Evolutionary conservation across 2,113 vertebrate species (phyloP).

Genomic region (Orthonyx spaldingii): DNA sequence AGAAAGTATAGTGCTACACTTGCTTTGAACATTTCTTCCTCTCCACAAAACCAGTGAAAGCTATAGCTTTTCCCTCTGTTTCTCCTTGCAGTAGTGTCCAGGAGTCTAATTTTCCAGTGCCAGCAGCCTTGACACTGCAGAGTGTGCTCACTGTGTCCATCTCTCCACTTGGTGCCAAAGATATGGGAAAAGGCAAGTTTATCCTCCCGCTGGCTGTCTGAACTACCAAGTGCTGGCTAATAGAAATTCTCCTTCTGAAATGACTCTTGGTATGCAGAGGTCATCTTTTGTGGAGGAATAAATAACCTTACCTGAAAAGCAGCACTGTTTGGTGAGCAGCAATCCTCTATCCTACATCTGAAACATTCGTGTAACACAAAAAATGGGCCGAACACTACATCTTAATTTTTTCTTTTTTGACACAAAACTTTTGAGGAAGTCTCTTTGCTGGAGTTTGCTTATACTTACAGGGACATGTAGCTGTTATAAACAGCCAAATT

Average conservation of each 20-base stretch:
- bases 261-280: neutral
- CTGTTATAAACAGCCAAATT: neutral
- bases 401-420: neutral
- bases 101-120: neutral
- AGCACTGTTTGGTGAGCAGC: neutral
- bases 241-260: neutral
- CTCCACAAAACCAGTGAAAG: neutral
- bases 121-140: rapidly evolving
- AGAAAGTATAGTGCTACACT: neutral
- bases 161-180: neutral
- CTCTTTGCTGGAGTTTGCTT: neutral
- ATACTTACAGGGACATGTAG: neutral
- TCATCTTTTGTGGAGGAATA: neutral
- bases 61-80: neutral
- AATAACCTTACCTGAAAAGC: neutral
- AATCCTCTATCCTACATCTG: neutral
- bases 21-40: neutral
- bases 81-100: neutral
- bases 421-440: neutral
- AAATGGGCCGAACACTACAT: neutral
- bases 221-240: neutral
- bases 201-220: neutral
- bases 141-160: neutral
- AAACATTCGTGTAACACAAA: neutral
- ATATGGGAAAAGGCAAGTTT: neutral